Conservation (phyloP, 1,140 invertebrate species). For the Coenobita brevimanus region DNA sequence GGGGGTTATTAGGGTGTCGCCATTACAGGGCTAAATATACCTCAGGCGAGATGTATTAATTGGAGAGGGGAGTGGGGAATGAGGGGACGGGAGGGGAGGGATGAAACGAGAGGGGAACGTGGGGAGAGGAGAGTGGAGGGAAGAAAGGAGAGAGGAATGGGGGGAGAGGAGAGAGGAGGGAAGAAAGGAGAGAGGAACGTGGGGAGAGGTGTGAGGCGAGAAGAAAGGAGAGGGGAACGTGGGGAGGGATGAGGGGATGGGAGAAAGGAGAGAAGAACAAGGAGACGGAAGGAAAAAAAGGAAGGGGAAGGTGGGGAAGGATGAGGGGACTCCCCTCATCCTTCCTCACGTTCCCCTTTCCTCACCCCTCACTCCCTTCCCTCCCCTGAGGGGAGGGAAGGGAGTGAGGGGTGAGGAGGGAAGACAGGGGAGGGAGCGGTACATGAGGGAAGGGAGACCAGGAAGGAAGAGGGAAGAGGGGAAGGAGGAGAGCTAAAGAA, state of each 20-base stretch:
- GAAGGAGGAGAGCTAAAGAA: too few relatives aligned
- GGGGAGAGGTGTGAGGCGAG: background rate
- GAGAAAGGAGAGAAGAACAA: background rate
- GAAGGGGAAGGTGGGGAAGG: background rate
- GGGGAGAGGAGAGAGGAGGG: background rate
- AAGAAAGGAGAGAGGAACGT: too few relatives aligned
- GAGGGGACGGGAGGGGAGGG: background rate
- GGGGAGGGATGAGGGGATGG: background rate
- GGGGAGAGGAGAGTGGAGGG: background rate
- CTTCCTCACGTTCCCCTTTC: too few relatives aligned
- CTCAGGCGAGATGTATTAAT: too few relatives aligned
- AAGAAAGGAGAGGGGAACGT: background rate
- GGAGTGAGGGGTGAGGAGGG: background rate
- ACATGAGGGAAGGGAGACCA: background rate
- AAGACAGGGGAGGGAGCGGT: background rate
- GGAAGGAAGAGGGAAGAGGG: too few relatives aligned
- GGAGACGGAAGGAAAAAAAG: background rate
- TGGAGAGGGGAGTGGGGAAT: background rate
- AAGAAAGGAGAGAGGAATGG: background rate
- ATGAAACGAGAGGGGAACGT: background rate
- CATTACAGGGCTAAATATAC: too few relatives aligned
- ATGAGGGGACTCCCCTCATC: too few relatives aligned
- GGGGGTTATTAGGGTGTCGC: too few relatives aligned
- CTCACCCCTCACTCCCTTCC: too few relatives aligned
- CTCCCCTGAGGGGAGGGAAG: conserved; percentile 1